A percentile compares a stretch with the other conserved stretches of the same genome.
Evolutionary conservation across 2,888 invertebrate genomes (phyloP).

Genomic region (Deladenus siricidicola): DNA sequence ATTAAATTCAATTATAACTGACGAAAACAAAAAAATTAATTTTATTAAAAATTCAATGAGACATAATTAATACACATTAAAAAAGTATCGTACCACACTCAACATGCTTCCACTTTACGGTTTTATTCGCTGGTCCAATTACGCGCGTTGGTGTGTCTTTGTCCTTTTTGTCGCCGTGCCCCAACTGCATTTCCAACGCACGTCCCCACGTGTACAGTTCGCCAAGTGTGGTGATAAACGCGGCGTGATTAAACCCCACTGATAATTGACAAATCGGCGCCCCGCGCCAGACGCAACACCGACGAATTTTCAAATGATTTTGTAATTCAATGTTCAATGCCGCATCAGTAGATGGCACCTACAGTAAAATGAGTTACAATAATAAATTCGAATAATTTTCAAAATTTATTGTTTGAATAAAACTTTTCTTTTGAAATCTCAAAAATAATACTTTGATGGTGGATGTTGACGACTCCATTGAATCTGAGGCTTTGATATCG

Average conservation of each 20-base stretch:
- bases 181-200: constrained; percentile 43
- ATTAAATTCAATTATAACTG: too few relatives aligned
- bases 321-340: not conserved
- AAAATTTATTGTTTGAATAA: too few relatives aligned
- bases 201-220: constrained; percentile 48
- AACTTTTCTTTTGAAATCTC: too few relatives aligned
- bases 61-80: not conserved
- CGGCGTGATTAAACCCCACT: constrained; percentile 44
- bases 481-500: too few relatives aligned
- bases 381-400: too few relatives aligned
- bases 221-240: constrained; percentile 37
- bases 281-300: constrained; percentile 12
- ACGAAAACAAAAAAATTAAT: too few relatives aligned
- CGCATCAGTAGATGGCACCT: not conserved
- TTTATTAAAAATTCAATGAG: not conserved
- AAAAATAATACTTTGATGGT: too few relatives aligned
- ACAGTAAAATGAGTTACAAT: not conserved
- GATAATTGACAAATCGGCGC: constrained; percentile 24
- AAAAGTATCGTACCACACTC: constrained; percentile 29
- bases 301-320: constrained; percentile 5
- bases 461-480: too few relatives aligned
- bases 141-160: constrained; percentile 35
- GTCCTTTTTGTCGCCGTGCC: constrained; percentile 42
- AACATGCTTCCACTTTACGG: constrained; percentile 36
- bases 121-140: constrained; percentile 29